Percentiles rank a stretch among this genome's conserved stretches.
Evolutionary conservation across 1,140 invertebrate genomes (phyloP).

Genomic region (Hydropsyche tenuis): DNA sequence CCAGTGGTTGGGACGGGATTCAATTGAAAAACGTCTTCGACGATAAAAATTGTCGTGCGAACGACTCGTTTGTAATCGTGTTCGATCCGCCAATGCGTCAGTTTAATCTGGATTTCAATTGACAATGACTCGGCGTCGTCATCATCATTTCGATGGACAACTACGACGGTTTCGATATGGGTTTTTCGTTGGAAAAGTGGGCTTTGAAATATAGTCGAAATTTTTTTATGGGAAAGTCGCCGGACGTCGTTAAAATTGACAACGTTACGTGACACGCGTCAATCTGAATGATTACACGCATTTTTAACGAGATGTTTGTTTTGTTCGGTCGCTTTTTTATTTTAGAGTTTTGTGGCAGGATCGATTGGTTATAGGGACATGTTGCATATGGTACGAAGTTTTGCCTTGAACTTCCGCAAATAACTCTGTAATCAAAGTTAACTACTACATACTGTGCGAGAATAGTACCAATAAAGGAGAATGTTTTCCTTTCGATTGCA

Average conservation of each 20-base stretch:
- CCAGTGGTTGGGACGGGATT: too few relatives aligned
- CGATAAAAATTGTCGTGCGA: too few relatives aligned
- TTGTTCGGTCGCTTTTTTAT: neutral
- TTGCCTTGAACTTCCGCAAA: conserved; percentile 6
- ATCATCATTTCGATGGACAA: neutral
- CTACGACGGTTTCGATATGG: neutral
- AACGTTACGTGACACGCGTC: neutral
- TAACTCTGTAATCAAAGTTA: too few relatives aligned
- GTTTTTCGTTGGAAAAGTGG: neutral
- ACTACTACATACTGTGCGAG: too few relatives aligned
- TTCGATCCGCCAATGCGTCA: conserved; percentile 22
- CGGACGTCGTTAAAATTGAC: neutral
- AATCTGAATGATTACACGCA: conserved; percentile 9
- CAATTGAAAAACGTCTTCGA: too few relatives aligned
- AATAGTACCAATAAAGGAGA: too few relatives aligned
- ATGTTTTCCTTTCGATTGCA: too few relatives aligned
- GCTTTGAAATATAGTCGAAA: too few relatives aligned
- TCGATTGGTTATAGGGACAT: neutral
- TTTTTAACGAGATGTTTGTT: neutral
- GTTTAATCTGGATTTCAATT: conserved; percentile 31
- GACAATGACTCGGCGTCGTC: conserved; percentile 6
- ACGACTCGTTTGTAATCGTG: neutral
- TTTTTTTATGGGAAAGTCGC: neutral
- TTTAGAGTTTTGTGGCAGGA: neutral
- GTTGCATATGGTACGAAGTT: conserved; percentile 5